Percentiles rank a stretch among this genome's conserved stretches.
These are phyloP conservation scores for Drosophila barbarae DNA, from an alignment of 2,888 invertebrate species.

Conservation along the genomic window DNA sequence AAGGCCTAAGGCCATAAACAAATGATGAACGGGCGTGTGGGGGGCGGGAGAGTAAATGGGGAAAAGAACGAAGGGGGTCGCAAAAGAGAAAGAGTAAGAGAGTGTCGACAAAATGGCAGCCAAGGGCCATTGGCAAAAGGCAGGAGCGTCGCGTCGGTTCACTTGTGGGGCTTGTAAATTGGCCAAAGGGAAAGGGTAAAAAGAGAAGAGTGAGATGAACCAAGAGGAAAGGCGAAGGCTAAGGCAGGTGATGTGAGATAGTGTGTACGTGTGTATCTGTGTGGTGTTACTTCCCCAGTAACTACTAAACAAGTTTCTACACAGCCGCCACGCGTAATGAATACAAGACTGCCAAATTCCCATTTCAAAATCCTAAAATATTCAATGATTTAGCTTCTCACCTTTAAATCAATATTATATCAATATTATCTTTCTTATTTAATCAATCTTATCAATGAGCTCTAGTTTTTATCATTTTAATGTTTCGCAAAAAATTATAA, in stretches of 20 bases:
- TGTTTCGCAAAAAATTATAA: too few species aligned
- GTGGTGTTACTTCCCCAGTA: conserved; percentile 47
- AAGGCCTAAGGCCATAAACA: conserved; percentile 41
- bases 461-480: neutral
- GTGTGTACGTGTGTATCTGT: conserved; percentile 8
- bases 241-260: conserved; percentile 37
- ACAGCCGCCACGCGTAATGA: conserved; percentile 5
- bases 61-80: conserved; percentile 10
- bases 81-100: conserved; percentile 11
- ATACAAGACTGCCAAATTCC: neutral
- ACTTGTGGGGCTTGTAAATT: conserved; percentile 60
- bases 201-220: conserved; percentile 6
- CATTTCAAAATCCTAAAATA: neutral
- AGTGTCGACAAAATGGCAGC: conserved; percentile 52
- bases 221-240: conserved; percentile 24
- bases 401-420: too few species aligned
- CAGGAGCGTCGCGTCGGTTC: conserved; percentile 11
- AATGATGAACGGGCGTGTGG: conserved; percentile 27
- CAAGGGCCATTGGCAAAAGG: conserved; percentile 36
- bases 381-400: neutral
- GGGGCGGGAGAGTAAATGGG: neutral
- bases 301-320: conserved; percentile 52
- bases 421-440: too few species aligned
- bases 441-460: neutral
- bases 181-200: conserved; percentile 13